These are phyloP conservation scores for Dione juno DNA, from an alignment of 2,888 invertebrate genomes.

Conservation along the genomic window DNA sequence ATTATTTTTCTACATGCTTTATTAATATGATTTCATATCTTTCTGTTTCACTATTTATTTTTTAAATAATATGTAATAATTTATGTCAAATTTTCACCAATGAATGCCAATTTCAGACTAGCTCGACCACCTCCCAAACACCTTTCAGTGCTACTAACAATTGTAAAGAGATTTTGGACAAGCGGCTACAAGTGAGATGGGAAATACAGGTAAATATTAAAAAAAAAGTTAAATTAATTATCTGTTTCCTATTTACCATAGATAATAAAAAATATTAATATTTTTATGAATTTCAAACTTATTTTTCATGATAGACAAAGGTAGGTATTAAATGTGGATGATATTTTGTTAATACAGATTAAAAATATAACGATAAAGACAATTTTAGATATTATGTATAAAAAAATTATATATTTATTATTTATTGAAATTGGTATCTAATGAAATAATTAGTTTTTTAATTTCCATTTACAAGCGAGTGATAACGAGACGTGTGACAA, in stretches of 20 bases:
- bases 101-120: constrained; percentile 85
- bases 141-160: constrained; percentile 85
- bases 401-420: not conserved
- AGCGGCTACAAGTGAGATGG: constrained; percentile 94
- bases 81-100: not conserved
- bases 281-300: not conserved
- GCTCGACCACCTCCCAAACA: constrained; percentile 87
- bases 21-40: no score
- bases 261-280: constrained; percentile 37
- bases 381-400: not conserved
- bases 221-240: not conserved
- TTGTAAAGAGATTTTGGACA: constrained; percentile 92
- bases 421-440: constrained; percentile 20
- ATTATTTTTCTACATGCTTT: no score
- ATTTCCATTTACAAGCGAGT: constrained; percentile 48
- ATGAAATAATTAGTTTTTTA: constrained; percentile 39
- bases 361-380: not conserved
- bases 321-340: not conserved
- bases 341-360: not conserved
- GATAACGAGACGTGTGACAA: constrained; percentile 56
- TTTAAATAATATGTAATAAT: not conserved
- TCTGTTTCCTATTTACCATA: constrained; percentile 10
- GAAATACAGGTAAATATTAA: constrained; percentile 84
- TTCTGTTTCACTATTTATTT: no score
- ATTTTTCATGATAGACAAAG: constrained; percentile 1